Evolutionary conservation across 2,797 vertebrate species (phyloP), one percentile per base, ranked within the genome.

Genomic region (Phylloscopus collybita): DNA sequence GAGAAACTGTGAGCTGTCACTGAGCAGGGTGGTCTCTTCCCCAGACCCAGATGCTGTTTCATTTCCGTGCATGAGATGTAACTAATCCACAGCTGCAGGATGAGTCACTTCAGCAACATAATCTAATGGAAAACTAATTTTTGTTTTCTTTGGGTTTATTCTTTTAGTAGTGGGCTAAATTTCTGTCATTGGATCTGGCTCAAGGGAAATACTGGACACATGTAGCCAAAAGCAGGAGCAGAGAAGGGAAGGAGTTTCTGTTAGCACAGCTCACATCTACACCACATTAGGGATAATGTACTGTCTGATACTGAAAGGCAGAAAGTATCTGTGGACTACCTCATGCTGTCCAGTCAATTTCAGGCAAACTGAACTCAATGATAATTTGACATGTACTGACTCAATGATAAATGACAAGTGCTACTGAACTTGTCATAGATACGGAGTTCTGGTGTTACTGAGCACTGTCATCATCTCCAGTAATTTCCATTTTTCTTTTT

Each of bases 21-120:
- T 80, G 36, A 86, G 65, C 5, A 0, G 86, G 91, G 90, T 95
- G 92, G 90, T 96, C 91, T 86, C 75, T 71, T 80, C 69, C 26
- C 34, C 34, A 60, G 49, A 25, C 61, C 74, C 87, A 92, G 85
- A 73, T 96, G 82, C 69, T 72, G 29, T 83, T 91, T 91, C 70
- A 44, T 59, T 93, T 73, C 65, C 61, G 81, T 92, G 40, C 69
- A 54, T 86, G 69, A 95, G 72, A 88, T 79, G 72, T 83, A 91
- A 91, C 64, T 86, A 78, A 92, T 78, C 73, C 91, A 88, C 94
- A 97, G 93, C 94, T 95, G 95, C 92, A 92, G 66, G 73, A 86
- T 96, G 95, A 96, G 91, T 97, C 96, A 97, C 80, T 88, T 79
- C 4, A 91, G 71, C 49, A 85, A 89, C 53, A 7, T 69, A 86